phyloP scores from a whole-genome alignment of 2,113 vertebrate species.

The Aspidoscelis tigris region DNA sequence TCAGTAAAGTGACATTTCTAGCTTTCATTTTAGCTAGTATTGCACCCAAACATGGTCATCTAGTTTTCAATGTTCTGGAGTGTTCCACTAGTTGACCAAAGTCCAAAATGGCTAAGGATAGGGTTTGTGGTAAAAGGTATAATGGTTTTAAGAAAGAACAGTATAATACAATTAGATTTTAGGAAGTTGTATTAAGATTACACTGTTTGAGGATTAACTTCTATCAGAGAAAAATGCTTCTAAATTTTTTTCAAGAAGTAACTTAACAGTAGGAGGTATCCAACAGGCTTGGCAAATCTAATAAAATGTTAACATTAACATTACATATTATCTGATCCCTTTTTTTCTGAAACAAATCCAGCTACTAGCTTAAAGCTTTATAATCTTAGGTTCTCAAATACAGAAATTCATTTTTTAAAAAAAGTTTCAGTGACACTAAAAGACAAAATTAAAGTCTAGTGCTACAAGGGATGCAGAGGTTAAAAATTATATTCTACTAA shows the following conservation, averaged over 20 bases:
- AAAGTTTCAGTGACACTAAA: slow-evolving; percentile 59
- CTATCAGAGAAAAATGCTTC: background rate
- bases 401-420: background rate
- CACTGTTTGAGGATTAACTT: slow-evolving; percentile 42
- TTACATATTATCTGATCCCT: background rate
- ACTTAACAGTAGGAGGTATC: background rate
- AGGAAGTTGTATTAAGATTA: slow-evolving; percentile 50
- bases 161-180: slow-evolving; percentile 52
- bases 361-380: slow-evolving; percentile 50
- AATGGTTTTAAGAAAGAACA: slow-evolving; percentile 65
- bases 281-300: slow-evolving; percentile 17
- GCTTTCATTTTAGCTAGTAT: slow-evolving; percentile 87
- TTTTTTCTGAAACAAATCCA: slow-evolving; percentile 40
- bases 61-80: slow-evolving; percentile 78
- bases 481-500: slow-evolving; percentile 67
- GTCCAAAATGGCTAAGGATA: slow-evolving; percentile 72
- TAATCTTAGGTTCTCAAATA: slow-evolving; percentile 49
- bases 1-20: slow-evolving; percentile 96
- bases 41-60: slow-evolving; percentile 86
- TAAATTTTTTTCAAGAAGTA: background rate
- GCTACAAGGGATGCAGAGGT: slow-evolving; percentile 57
- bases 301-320: slow-evolving; percentile 9
- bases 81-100: slow-evolving; percentile 74
- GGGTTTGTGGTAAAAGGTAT: slow-evolving; percentile 54
- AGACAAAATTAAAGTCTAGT: slow-evolving; percentile 64